A percentile compares a stretch with the other conserved stretches of the same genome.
These are phyloP conservation scores for Halcyon smyrnensis DNA, from an alignment of 2,797 vertebrate species.

Conservation along the genomic window DNA sequence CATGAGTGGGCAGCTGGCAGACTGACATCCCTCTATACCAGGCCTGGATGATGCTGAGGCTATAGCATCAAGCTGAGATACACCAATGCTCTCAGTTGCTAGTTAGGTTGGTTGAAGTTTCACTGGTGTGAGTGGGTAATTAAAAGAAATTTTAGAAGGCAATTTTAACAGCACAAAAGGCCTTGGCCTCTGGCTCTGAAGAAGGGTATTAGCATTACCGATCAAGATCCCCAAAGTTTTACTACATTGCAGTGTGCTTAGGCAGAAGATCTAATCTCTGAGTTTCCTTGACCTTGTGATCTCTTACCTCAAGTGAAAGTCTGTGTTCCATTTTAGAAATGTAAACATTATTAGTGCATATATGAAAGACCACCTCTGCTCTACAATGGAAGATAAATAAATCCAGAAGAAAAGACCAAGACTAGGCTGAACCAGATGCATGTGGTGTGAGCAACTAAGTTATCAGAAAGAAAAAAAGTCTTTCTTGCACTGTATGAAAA, in stretches of 20 bases:
- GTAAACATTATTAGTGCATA: slow-evolving; percentile 80
- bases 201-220: neutral
- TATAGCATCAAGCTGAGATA: neutral
- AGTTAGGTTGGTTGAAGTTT: neutral
- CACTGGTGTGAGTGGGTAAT: neutral
- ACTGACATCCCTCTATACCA: neutral
- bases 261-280: slow-evolving; percentile 78
- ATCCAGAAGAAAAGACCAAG: slow-evolving; percentile 72
- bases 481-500: slow-evolving; percentile 45
- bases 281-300: slow-evolving; percentile 77
- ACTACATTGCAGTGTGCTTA: slow-evolving; percentile 47
- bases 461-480: neutral
- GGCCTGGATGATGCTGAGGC: neutral
- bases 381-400: slow-evolving; percentile 78
- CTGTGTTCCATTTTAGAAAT: slow-evolving; percentile 80
- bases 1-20: neutral
- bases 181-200: slow-evolving; percentile 17
- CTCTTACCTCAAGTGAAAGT: slow-evolving; percentile 75
- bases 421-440: slow-evolving; percentile 36
- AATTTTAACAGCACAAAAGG: slow-evolving; percentile 27
- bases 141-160: slow-evolving; percentile 16
- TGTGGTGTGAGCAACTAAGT: neutral
- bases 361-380: slow-evolving; percentile 79
- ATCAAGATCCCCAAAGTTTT: slow-evolving; percentile 66
- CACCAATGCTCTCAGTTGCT: neutral